A percentile compares a stretch with the other conserved stretches of the same genome.
phyloP scores from a whole-genome alignment of 2,888 invertebrate species.

The Brachylomia viminalis region DNA sequence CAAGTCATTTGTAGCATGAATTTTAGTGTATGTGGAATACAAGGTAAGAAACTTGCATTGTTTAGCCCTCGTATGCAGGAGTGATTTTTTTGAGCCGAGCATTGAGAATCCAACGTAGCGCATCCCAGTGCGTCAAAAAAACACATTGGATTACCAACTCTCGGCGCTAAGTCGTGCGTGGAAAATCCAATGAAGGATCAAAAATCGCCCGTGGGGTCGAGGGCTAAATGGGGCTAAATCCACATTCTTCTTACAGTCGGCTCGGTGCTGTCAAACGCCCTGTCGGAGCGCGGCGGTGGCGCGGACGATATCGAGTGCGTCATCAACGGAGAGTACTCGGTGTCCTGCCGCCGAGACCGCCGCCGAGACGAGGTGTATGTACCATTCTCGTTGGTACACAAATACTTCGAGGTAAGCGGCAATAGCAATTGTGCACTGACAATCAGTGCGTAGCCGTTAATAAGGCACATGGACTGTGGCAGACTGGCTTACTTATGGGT shows the following conservation, averaged over 20 bases:
- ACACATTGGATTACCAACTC: background rate
- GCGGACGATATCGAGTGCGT: slow-evolving; percentile 94
- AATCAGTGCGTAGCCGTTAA: background rate
- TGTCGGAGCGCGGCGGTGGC: slow-evolving; percentile 71
- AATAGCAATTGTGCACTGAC: background rate
- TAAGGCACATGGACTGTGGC: background rate
- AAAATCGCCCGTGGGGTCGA: background rate
- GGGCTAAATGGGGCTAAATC: background rate
- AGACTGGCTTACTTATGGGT: too few relatives aligned
- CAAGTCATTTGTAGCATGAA: background rate
- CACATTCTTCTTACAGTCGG: slow-evolving; percentile 21
- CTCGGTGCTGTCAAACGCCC: slow-evolving; percentile 76
- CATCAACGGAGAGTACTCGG: slow-evolving; percentile 96
- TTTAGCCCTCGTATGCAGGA: background rate
- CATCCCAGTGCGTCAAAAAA: background rate
- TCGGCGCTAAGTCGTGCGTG: background rate
- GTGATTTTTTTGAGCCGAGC: background rate
- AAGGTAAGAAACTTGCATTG: background rate
- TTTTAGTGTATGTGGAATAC: too few relatives aligned
- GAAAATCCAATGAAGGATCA: background rate
- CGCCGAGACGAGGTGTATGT: slow-evolving; percentile 95
- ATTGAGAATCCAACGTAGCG: background rate
- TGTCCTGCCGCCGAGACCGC: slow-evolving; percentile 94
- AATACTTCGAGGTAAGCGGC: slow-evolving; percentile 95
- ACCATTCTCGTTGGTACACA: slow-evolving; percentile 97